These are phyloP conservation scores for Paraescarpia echinospica DNA, from an alignment of 1,140 invertebrate genomes.

Conservation along the genomic window DNA sequence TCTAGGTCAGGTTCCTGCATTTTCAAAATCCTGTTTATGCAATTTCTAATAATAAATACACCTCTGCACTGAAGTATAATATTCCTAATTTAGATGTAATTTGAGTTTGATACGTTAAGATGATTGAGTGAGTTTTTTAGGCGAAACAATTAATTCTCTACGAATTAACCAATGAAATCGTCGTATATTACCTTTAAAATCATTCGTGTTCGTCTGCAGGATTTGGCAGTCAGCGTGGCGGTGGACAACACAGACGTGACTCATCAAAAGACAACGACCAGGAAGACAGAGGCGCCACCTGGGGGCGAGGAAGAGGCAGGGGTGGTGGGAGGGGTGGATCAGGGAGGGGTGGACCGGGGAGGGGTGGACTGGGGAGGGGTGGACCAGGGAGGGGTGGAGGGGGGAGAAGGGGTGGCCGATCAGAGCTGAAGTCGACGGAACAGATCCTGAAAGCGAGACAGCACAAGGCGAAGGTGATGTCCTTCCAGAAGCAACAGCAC, in stretches of 20 bases:
- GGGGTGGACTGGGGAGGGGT: slow-evolving; percentile 81
- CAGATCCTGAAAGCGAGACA: neutral
- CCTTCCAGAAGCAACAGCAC: slow-evolving; percentile 7
- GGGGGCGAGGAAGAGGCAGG: no score
- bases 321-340: neutral
- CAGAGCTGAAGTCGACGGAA: neutral
- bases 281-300: neutral
- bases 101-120: no score
- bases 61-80: no score
- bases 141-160: no score
- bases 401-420: slow-evolving; percentile 1
- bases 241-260: neutral
- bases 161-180: no score
- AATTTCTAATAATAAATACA: no score
- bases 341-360: neutral
- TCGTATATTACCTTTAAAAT: no score
- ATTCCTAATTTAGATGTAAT: no score
- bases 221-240: neutral
- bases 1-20: no score
- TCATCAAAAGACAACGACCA: neutral
- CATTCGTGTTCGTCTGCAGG: neutral
- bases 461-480: neutral
- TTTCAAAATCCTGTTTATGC: no score
- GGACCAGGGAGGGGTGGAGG: slow-evolving; percentile 43
- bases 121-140: no score